Percentiles rank a stretch among this genome's conserved stretches.
phyloP scores from a whole-genome alignment of 2,113 vertebrate genomes.

The Oreochromis aureus region DNA sequence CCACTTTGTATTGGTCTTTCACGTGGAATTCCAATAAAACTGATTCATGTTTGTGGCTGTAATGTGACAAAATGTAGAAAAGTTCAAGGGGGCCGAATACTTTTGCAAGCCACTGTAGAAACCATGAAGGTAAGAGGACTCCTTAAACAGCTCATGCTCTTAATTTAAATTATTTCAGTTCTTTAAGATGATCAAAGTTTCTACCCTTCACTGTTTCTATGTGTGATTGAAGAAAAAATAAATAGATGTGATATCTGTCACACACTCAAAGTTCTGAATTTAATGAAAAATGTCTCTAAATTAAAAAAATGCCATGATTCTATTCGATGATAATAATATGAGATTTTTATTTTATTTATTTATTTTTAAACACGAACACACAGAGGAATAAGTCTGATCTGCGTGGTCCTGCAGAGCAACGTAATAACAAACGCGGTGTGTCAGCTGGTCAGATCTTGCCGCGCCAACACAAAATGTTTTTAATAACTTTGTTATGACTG shows the following conservation, averaged over 20 bases:
- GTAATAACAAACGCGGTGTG: background rate
- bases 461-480: fast-evolving
- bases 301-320: background rate
- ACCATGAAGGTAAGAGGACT: background rate
- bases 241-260: background rate
- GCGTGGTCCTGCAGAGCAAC: no score
- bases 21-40: no score
- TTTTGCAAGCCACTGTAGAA: background rate
- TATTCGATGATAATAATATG: background rate
- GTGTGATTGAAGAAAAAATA: background rate
- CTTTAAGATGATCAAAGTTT: background rate
- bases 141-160: background rate
- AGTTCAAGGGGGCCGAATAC: no score
- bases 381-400: no score
- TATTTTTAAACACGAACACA: background rate
- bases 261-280: background rate
- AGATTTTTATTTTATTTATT: no score
- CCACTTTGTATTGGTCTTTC: no score
- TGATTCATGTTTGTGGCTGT: no score
- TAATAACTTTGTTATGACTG: background rate
- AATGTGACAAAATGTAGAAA: no score
- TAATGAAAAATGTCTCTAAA: background rate
- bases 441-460: no score
- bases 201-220: background rate
- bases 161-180: fast-evolving